These are phyloP conservation scores for Xyliphius kryptos DNA, from an alignment of 2,113 vertebrate species.

Conservation along the genomic window DNA sequence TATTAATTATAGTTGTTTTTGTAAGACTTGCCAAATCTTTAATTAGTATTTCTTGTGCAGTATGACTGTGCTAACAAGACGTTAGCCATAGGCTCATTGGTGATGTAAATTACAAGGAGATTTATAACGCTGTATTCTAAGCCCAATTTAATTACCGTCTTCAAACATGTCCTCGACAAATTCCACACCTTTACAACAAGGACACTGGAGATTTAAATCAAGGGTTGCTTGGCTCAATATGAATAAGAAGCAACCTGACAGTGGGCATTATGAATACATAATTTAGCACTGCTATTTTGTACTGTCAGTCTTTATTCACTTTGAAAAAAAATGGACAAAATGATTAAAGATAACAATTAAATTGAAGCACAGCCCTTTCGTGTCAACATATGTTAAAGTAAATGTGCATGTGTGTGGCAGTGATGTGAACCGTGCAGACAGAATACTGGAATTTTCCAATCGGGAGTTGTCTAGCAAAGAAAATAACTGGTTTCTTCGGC, in stretches of 20 bases:
- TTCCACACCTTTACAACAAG: background rate
- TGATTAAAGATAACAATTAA: background rate
- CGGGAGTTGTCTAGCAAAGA: slow-evolving; percentile 21
- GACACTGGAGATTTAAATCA: slow-evolving; percentile 20
- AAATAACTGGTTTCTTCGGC: slow-evolving; percentile 32
- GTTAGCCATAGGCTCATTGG: slow-evolving; percentile 1
- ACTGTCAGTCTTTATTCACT: slow-evolving; percentile 17
- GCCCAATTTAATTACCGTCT: slow-evolving; percentile 31
- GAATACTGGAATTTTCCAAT: slow-evolving; percentile 26
- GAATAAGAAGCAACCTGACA: slow-evolving; percentile 26
- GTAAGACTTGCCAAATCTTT: background rate
- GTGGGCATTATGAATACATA: slow-evolving; percentile 27
- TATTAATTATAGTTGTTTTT: slow-evolving; percentile 2
- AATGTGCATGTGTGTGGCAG: slow-evolving; percentile 6
- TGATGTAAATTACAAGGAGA: slow-evolving; percentile 9
- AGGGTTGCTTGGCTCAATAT: slow-evolving; percentile 16
- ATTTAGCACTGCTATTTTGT: slow-evolving; percentile 22
- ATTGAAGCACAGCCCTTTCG: background rate
- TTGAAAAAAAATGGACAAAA: slow-evolving; percentile 12
- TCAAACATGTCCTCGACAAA: slow-evolving; percentile 10
- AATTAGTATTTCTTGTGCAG: slow-evolving; percentile 12
- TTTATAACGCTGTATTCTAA: slow-evolving; percentile 26
- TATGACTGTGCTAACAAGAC: slow-evolving; percentile 1
- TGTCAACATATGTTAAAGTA: slow-evolving; percentile 1
- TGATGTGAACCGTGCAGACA: slow-evolving; percentile 23